Conservation (phyloP, 64 coral and sea anemone genomes). For the Trachythela sp. region DNA sequence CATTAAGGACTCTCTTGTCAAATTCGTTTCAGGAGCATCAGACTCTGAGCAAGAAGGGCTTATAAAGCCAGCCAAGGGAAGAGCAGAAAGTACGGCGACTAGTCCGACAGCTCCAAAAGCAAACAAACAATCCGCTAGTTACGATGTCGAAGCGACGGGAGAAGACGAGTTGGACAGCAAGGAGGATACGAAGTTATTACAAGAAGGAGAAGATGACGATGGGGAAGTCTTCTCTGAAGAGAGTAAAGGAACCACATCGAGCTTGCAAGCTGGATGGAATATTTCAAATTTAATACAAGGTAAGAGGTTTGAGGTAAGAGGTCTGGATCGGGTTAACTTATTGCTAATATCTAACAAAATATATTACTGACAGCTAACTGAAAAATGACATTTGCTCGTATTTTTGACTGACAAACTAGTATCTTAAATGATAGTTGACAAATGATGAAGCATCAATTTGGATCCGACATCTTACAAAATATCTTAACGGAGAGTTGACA, state of each 20-base stretch:
- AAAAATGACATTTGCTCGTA: too few species aligned
- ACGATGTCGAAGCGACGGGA: not conserved
- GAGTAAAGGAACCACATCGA: constrained; percentile 6
- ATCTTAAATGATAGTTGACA: too few species aligned
- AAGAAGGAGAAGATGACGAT: not conserved
- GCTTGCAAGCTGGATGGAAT: constrained; percentile 21
- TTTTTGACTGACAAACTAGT: too few species aligned
- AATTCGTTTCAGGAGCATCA: not conserved
- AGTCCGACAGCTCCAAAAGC: not conserved
- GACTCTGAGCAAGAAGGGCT: not conserved
- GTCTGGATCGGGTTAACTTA: too few species aligned
- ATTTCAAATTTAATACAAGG: constrained; percentile 13
- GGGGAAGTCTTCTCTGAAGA: not conserved
- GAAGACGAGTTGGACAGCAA: not conserved
- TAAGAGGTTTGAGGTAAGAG: not conserved
- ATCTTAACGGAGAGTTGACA: too few species aligned
- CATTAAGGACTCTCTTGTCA: not conserved
- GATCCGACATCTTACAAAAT: too few species aligned
- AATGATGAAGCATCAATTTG: too few species aligned
- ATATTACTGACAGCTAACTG: too few species aligned
- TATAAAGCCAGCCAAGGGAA: not conserved
- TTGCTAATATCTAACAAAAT: too few species aligned
- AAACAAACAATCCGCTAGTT: not conserved
- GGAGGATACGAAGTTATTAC: not conserved
- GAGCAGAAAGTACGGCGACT: not conserved